Evolutionary conservation across 92 coral and sea anemone genomes (phyloP).

Genomic region (Umimayanthus chanpuru): DNA sequence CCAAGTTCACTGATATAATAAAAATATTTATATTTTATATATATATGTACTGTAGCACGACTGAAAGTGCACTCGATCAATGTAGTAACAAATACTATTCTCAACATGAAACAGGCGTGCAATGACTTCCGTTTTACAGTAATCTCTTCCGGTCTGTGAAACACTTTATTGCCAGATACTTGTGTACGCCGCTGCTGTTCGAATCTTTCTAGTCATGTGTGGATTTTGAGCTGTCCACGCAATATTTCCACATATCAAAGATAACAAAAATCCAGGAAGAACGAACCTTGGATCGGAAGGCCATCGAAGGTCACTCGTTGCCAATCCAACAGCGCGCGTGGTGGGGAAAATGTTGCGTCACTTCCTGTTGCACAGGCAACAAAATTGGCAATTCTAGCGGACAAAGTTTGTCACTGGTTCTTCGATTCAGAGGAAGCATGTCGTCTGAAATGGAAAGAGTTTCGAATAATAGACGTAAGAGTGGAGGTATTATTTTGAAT

Average conservation of each 20-base stretch:
- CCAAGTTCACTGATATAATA: too few relatives aligned
- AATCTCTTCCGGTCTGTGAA: too few relatives aligned
- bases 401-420: neutral
- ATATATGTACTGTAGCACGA: too few relatives aligned
- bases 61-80: too few relatives aligned
- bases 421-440: neutral
- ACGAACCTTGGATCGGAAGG: neutral
- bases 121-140: too few relatives aligned
- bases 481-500: slow-evolving; percentile 16
- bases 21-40: too few relatives aligned
- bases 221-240: too few relatives aligned
- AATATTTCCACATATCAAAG: too few relatives aligned
- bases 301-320: neutral
- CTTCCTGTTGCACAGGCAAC: slow-evolving; percentile 27
- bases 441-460: neutral
- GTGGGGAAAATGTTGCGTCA: slow-evolving; percentile 10
- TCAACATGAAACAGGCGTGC: too few relatives aligned
- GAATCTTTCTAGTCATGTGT: neutral
- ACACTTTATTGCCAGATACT: too few relatives aligned
- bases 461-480: neutral
- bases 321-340: neutral
- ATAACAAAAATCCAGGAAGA: neutral
- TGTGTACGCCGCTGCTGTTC: neutral
- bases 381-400: neutral
- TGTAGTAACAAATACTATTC: too few relatives aligned